Evolutionary conservation across 2,888 invertebrate genomes (phyloP).

Genomic region (Orchesella flavescens): DNA sequence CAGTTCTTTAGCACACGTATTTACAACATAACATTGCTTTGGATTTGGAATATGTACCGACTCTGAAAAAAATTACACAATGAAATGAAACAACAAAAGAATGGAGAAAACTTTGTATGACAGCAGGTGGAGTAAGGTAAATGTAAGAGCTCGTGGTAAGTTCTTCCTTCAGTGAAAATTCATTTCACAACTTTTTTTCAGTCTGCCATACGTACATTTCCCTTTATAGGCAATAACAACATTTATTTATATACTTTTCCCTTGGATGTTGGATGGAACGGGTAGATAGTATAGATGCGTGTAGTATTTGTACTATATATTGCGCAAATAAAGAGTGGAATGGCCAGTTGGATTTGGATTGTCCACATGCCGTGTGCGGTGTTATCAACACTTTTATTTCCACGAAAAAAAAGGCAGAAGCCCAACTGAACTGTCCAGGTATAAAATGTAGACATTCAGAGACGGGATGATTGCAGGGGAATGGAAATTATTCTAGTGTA

Average conservation of each 20-base stretch:
- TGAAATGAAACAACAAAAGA: background rate
- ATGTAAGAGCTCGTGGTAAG: background rate
- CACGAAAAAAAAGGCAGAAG: too few relatives aligned
- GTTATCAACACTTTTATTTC: background rate
- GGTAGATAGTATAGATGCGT: background rate
- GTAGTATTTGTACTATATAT: background rate
- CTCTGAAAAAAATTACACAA: background rate
- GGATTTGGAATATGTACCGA: background rate
- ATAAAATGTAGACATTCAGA: too few relatives aligned
- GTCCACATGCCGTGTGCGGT: too few relatives aligned
- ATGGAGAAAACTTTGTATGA: background rate
- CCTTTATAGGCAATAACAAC: background rate
- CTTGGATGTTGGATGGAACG: background rate
- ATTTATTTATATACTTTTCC: too few relatives aligned
- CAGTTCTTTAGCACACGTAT: background rate
- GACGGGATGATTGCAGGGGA: too few relatives aligned
- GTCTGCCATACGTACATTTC: background rate
- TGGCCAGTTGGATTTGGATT: background rate
- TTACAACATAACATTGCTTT: background rate
- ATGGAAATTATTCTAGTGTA: too few relatives aligned
- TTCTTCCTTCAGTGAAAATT: background rate
- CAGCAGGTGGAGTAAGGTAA: slow-evolving; percentile 20
- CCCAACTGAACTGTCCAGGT: too few relatives aligned
- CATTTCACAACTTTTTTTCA: background rate
- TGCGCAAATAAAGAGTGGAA: slow-evolving; percentile 10